Percentiles rank a stretch among this genome's conserved stretches.
phyloP scores from a whole-genome alignment of 2,797 vertebrate genomes.

The Gambelia wislizenii region DNA sequence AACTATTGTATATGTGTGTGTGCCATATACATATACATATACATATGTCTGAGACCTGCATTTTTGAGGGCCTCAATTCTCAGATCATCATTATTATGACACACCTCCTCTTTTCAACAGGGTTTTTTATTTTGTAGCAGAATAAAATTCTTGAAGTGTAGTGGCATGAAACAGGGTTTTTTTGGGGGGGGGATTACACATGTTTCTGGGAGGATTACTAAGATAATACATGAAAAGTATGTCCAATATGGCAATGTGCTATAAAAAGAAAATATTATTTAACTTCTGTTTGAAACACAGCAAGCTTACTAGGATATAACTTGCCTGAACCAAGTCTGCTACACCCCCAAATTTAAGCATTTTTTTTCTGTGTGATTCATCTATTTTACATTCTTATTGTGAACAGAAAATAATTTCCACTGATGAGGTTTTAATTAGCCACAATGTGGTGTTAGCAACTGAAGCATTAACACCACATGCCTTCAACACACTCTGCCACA shows the following conservation, averaged over 20 bases:
- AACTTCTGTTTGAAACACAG: background rate
- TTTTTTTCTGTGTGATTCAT: background rate
- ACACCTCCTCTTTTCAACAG: background rate
- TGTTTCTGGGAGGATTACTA: background rate
- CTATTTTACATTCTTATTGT: conserved; percentile 56
- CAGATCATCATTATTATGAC: background rate
- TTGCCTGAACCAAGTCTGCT: conserved; percentile 16
- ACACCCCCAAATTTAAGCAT: background rate
- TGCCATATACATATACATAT: no score
- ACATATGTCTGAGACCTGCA: no score
- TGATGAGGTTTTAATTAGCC: conserved; percentile 56
- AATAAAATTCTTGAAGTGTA: background rate
- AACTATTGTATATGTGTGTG: no score
- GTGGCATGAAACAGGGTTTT: background rate
- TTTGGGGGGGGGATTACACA: background rate
- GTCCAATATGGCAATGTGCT: background rate
- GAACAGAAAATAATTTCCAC: conserved; percentile 37
- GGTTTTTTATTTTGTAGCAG: background rate
- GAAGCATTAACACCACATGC: conserved; percentile 28
- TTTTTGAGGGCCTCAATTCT: background rate
- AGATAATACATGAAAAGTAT: background rate
- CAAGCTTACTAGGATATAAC: background rate
- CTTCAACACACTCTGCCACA: conserved; percentile 49
- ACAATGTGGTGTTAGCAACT: conserved; percentile 32
- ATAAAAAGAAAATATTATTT: background rate